Base-by-base conservation (phyloP, 2,113 vertebrate species). In the Passerina amoena region DNA sequence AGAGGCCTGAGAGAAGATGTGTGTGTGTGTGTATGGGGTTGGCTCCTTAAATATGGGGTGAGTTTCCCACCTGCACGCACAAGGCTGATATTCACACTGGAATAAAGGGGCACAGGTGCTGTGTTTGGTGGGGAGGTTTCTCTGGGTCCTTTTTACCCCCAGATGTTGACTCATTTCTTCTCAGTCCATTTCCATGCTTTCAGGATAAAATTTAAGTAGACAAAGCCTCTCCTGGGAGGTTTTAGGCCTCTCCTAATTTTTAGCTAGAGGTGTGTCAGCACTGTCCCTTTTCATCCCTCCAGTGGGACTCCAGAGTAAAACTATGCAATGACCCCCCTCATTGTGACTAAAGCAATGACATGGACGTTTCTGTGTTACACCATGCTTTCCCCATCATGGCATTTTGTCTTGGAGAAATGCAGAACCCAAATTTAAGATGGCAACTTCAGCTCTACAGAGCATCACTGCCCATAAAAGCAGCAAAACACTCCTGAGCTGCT, bases 91-190 rank as follows among this genome's bases (percentile, higher is more conserved):
- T 45, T 82, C 51, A 76, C 45, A 4, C 10, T n/a, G 48, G 30
- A 79, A 86, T 50, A 75, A 66, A 76, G 68, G n/a, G 35, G n/a
- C 28, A 50, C 72, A 92, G 86, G 88, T 88, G 88, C 57, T 56
- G n/a, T 28, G 17, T 44, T 64, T 30, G 18, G 15, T 13, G 33
- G 23, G 25, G 24, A 61, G 16, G 20, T 2, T 48, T 16, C 22
- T 77, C 68, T 11, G 0, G 48, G 59, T 31, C 78, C 82, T 77
- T 91, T 90, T 90, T 92, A 64, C 48, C 72, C 61, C 28, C 7
- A 37, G 25, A 35, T 45, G 14, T 56, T 82, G 21, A 57, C 5
- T 80, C 27, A 11, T 60, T 60, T 57, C 48, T 91, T 85, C 78
- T 81, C 47, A 54, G 35, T 33, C 12, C 8, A 14, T 9, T 83